Percentiles rank a stretch among this genome's conserved stretches.
Conservation (phyloP, 1,140 invertebrate species). For the Zophobas atratus region DNA sequence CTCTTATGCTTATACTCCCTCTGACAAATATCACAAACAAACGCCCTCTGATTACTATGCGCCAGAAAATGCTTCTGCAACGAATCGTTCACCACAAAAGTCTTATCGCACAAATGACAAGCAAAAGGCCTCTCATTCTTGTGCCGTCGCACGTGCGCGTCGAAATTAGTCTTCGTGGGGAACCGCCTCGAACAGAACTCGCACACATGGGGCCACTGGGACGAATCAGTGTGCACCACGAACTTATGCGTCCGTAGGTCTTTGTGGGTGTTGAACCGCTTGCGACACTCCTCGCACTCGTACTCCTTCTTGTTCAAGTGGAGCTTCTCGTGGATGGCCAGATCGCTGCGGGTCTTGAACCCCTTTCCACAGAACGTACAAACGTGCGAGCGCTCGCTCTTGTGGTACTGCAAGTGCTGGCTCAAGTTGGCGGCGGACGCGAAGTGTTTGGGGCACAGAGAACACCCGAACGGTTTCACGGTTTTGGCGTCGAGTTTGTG, state of each 20-base stretch:
- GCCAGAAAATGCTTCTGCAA: constrained; percentile 62
- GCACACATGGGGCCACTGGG: constrained; percentile 61
- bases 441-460: constrained; percentile 60
- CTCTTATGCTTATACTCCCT: constrained; percentile 58
- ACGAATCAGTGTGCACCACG: constrained; percentile 59
- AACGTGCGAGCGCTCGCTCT: constrained; percentile 63
- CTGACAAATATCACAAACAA: constrained; percentile 56
- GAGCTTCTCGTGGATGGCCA: constrained; percentile 71
- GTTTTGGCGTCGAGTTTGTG: constrained; percentile 69
- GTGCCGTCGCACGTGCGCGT: constrained; percentile 59
- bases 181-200: constrained; percentile 63
- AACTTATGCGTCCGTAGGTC: constrained; percentile 60
- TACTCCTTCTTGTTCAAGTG: constrained; percentile 81
- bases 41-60: constrained; percentile 59
- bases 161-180: constrained; percentile 59
- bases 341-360: constrained; percentile 72
- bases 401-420: constrained; percentile 60
- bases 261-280: constrained; percentile 70
- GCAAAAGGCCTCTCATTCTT: constrained; percentile 76
- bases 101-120: constrained; percentile 81
- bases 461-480: constrained; percentile 70
- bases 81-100: constrained; percentile 70
- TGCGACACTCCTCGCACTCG: constrained; percentile 77
- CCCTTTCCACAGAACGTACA: constrained; percentile 73
- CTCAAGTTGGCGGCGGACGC: constrained; percentile 55